Conservation (phyloP, 2,797 vertebrate species). For the Babyrousa celebensis region DNA sequence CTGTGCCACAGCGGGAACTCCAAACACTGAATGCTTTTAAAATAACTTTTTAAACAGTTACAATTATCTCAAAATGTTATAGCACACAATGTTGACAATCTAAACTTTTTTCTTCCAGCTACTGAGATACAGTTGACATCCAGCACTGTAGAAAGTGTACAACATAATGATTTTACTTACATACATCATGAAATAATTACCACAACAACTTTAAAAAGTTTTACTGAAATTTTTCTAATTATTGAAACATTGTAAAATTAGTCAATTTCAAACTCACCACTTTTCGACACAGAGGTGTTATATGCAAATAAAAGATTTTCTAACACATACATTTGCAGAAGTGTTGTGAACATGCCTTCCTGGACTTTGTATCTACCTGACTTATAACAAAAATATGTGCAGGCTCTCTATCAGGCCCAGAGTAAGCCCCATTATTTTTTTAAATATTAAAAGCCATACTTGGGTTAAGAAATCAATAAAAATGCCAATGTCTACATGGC, state of each 20-base stretch:
- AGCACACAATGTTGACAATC: background rate
- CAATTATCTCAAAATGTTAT: background rate
- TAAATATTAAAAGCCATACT: conserved; percentile 71
- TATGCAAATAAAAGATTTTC: conserved; percentile 5
- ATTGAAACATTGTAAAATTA: background rate
- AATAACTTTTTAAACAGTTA: conserved; percentile 6
- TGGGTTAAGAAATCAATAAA: conserved; percentile 80
- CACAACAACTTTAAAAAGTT: background rate
- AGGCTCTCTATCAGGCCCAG: background rate
- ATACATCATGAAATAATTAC: background rate
- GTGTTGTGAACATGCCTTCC: background rate
- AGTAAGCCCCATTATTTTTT: background rate
- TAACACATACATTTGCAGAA: background rate
- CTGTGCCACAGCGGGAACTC: too few species aligned
- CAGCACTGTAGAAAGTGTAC: background rate
- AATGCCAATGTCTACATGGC: conserved; percentile 67
- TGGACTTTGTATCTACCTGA: background rate
- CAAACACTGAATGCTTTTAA: background rate
- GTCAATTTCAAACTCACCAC: conserved; percentile 20
- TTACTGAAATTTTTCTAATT: background rate
- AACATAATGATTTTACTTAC: background rate
- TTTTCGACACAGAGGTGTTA: background rate
- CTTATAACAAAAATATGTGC: background rate
- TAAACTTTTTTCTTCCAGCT: background rate
- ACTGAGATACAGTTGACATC: background rate